Base-by-base conservation (phyloP, 1,140 invertebrate genomes). In the Rhopalosiphum padi region DNA sequence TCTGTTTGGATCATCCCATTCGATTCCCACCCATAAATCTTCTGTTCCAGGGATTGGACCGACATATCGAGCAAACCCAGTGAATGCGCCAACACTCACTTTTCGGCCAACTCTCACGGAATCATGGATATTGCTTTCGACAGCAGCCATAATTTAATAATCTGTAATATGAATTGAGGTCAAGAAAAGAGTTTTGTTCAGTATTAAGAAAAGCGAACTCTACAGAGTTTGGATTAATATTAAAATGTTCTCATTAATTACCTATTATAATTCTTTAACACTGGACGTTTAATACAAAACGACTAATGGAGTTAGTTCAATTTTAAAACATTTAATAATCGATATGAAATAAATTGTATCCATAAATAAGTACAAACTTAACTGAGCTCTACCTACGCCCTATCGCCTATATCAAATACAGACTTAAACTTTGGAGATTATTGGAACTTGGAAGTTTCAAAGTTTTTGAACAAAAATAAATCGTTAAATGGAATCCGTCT, bases 1-100 rank as follows among this genome's bases (percentile, higher is more conserved):
- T 94, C 98, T 96, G 48, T 95, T 95, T 7, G 96, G 96, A 95
- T 99, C 97, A 95, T 99, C 98, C 98, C 98, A 99, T 95, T 99
- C 98, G 35, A 99, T 96, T 4, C 99, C 98, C 94, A 98, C 96
- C 98, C 98, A 99, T 82, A 95, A 94, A 94, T 96, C 97, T 94
- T 96, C 95, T 11, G 96, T 96, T 18, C 95, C 95, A 37, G 96
- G 95, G 21, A 97, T 96, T 87, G 95, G 94, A 51, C 97, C 97
- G 92, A 96, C 95, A 94, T 96, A 97, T 93, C 95, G 95, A 18
- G 97, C 95, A 53, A 96, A 97, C 89, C 96, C 97, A 94, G 95
- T 94, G 94, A 96, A 94, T 89, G 96, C 96, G 94, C 96, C 96
- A 95, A 95, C 96, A 37, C 95, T 95, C 48, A 97, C 95, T 94